A percentile compares a stretch with the other conserved stretches of the same genome.
These are phyloP conservation scores for Nephrotoma flavescens DNA, from an alignment of 2,888 invertebrate genomes.

Conservation along the genomic window DNA sequence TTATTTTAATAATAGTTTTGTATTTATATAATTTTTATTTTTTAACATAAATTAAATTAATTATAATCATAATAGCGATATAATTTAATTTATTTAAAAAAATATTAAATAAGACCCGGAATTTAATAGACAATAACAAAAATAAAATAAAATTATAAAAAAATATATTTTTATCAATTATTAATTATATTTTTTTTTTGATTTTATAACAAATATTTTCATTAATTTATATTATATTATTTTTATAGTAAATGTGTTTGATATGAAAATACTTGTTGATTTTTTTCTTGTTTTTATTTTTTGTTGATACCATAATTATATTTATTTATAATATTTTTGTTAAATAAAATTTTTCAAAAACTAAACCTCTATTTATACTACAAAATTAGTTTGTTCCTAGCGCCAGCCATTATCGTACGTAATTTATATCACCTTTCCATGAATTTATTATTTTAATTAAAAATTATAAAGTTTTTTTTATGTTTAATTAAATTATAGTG, in stretches of 20 bases:
- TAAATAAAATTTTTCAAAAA: too few relatives aligned
- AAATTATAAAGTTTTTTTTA: too few relatives aligned
- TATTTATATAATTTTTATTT: background rate
- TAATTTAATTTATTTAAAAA: background rate
- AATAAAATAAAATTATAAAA: background rate
- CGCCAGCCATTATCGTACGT: background rate
- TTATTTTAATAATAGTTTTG: background rate
- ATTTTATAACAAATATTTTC: background rate
- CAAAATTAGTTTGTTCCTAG: background rate
- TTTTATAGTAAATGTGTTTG: background rate
- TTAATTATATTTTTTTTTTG: background rate
- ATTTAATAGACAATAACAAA: background rate
- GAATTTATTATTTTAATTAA: too few relatives aligned
- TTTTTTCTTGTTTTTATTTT: too few relatives aligned
- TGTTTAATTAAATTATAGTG: background rate
- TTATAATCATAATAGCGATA: background rate
- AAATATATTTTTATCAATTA: background rate
- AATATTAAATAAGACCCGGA: background rate
- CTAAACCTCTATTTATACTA: background rate
- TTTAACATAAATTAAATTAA: background rate
- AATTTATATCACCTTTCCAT: background rate
- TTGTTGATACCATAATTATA: background rate
- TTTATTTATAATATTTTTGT: background rate
- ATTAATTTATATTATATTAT: background rate
- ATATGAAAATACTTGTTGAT: background rate